Evolutionary conservation across 2,113 vertebrate genomes (phyloP), one percentile per base, ranked within the genome.

Genomic region (Esox niger): DNA sequence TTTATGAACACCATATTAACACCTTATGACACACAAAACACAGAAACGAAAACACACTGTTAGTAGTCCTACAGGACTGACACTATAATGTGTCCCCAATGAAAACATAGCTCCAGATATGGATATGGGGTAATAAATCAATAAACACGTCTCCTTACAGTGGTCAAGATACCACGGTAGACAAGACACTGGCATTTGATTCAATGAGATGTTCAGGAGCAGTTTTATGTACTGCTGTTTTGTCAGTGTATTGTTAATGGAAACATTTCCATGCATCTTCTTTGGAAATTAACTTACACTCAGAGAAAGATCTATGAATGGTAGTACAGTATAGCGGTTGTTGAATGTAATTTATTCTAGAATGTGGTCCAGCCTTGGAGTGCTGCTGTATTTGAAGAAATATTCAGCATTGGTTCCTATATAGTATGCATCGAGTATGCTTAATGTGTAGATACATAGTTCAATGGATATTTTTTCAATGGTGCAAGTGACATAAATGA

Each of bases 301-400:
- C 60, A 46, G 54, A 68, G 60, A 64, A 68, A 57, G 35, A 68
- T 62, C 61, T 38, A 4, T 35, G 31, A 20, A 20, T 61, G n/a
- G 35, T 79, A 68, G 60, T 43, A 62, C 75, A 77, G 78, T n/a
- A n/a, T n/a, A n/a, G n/a, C n/a, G n/a, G n/a, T 4, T 69, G 68
- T 71, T 83, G 85, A 90, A 85, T 89, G 86, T 88, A 79, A 66
- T 67, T 80, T 82, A 60, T 59, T 62, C 69, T 76, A 79, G 86
- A 89, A 87, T 85, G 82, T 83, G 79, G 73, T 81, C 61, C 54
- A 79, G 49, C 54, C 20, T 77, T 66, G 68, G 74, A 64, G 29
- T 33, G 56, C 56, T 72, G 70, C 80, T 75, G 67, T 68, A 32
- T 11, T 13, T 58, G 25, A 75, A 26, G 25, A 75, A 21, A 59